Base-by-base conservation (phyloP, 2,888 invertebrate genomes). In the Cephus sareptanus region DNA sequence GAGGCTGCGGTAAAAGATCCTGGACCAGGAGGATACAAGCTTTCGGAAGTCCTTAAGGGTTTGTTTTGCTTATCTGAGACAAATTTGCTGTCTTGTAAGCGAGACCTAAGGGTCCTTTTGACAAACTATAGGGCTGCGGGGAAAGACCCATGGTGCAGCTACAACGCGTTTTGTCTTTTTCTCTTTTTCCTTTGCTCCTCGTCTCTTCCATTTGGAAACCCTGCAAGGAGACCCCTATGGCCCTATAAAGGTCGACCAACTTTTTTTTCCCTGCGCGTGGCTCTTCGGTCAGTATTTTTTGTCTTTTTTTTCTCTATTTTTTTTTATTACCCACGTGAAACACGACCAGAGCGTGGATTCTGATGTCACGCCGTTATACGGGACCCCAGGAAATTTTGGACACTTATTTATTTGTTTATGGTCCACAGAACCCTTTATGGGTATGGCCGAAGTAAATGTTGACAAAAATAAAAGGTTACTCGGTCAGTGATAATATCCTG, bases 51-150 rank as follows among this genome's bases (percentile, higher is more conserved):
- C 84, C 81, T 84, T 82, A 84, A 85, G 85, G 84, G 88, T 87
- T 90, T 90, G 90, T 90, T 90, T 90, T 89, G 87, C 89, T 88
- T 89, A 87, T 89, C 90, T 88, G 85, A 87, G 90, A 91, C 90
- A 90, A 91, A 90, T 91, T 90, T 88, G 90, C 89, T 88, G 90
- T 89, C 89, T 89, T 87, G 90, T 90, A 90, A 90, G 85, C 87
- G 88, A 89, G 87, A 87, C 88, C 89, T 85, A 83, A 88, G 89
- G 90, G 90, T 89, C 89, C 87, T 82, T 87, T 87, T 89, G 89
- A 89, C 89, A 90, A 89, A 88, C 88, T 87, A 84, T 87, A 86
- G 87, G 86, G 84, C 86, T 77, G 82, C 80, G 82, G 83, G 82
- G 85, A 31, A 6, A 86, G 85, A 37, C 81, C 82, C 77, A 12